Evolutionary conservation across 2,797 vertebrate species (phyloP), one percentile per base, ranked within the genome.

Genomic region (Danio choprae): DNA sequence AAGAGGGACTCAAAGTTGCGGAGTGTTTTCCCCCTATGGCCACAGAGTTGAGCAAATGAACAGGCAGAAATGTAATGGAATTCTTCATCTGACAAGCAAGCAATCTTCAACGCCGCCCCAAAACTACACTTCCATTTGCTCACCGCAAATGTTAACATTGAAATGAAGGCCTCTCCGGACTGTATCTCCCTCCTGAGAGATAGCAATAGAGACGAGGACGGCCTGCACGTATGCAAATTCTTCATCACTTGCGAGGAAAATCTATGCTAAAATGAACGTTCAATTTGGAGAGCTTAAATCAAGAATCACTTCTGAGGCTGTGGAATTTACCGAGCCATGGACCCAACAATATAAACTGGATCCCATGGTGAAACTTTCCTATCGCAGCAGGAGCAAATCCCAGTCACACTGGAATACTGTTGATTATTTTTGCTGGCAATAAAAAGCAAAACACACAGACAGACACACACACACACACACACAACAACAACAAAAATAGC

Each of bases 251-350:
- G 93, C 92, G 92, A 91, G 90, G 90, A 92, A 94, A 95, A 95
- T 94, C 91, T 93, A 92, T 90, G 89, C 90, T 93, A 91, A 94
- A 96, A 94, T 93, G 93, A 95, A 93, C 89, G 93, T 94, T 96
- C 93, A 93, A 95, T 96, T 95, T 95, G 91, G 88, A 89, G 86
- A 94, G 92, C 91, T 95, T 95, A 94, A 92, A 95, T 94, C 92
- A 92, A 94, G 91, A 96, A 92, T 91, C 90, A 88, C 89, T 90
- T 92, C 89, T 90, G 87, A 58, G 75, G 84, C 85, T 84, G 0
- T 77, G 2, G 81, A 88, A 86, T 81, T 56, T 78, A 87, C 86
- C 46, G 77, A 82, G 87, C 80, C 63, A 72, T 71, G 77, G 53
- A 84, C 50, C 58, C 74, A 65, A 76, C 77, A 80, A 89, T 85